Conservation (phyloP, 2,113 vertebrate species). For the Leptobrachium leishanense region DNA sequence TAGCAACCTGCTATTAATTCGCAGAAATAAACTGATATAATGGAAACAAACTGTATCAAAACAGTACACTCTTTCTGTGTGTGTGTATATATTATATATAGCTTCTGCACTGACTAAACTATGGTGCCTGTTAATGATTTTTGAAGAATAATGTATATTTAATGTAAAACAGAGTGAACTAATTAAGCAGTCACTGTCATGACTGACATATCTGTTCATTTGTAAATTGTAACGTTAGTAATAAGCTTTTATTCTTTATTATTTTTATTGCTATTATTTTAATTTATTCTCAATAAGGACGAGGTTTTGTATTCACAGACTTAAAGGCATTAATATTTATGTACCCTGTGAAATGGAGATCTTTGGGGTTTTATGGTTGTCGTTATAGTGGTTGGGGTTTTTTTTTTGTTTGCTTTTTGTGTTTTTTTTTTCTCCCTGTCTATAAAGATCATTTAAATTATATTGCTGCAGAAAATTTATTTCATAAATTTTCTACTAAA, state of each 20-base stretch:
- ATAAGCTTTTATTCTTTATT: constrained; percentile 54
- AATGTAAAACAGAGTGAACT: constrained; percentile 62
- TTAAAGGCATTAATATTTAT: constrained; percentile 74
- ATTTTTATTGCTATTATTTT: constrained; percentile 48
- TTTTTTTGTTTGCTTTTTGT: too few relatives aligned
- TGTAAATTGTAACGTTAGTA: constrained; percentile 48
- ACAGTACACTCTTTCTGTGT: too few relatives aligned
- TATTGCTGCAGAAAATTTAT: constrained; percentile 74
- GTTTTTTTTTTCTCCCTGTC: constrained; percentile 65
- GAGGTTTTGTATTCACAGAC: constrained; percentile 60
- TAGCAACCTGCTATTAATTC: constrained; percentile 65
- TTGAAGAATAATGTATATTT: constrained; percentile 68
- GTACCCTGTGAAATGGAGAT: constrained; percentile 68
- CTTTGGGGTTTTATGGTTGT: constrained; percentile 73
- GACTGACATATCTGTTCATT: constrained; percentile 51
- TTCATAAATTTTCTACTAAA: constrained; percentile 81
- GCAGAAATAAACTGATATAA: constrained; percentile 54
- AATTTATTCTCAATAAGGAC: constrained; percentile 53
- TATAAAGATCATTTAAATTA: constrained; percentile 80
- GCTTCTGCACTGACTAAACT: constrained; percentile 56
- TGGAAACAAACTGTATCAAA: too few relatives aligned
- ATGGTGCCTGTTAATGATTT: constrained; percentile 47
- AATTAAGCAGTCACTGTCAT: constrained; percentile 58
- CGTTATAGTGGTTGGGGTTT: too few relatives aligned
- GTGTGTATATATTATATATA: too few relatives aligned